These are phyloP conservation scores for Sphaerophoria rueppellii DNA, from an alignment of 2,888 invertebrate genomes.

Conservation along the genomic window DNA sequence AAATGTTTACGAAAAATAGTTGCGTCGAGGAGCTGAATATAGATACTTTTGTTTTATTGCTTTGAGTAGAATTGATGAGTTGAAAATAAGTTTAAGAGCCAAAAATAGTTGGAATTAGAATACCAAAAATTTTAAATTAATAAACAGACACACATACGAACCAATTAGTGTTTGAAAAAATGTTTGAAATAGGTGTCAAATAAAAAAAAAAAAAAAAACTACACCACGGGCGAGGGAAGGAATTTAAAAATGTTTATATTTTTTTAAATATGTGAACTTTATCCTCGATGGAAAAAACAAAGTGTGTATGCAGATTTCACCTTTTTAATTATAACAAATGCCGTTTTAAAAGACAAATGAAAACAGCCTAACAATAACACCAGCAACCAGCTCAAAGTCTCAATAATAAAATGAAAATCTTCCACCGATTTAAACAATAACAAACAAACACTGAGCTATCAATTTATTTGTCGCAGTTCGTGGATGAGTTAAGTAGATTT, in stretches of 20 bases:
- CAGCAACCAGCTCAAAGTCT: no score
- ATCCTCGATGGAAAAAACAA: no score
- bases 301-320: no score
- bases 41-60: slow-evolving; percentile 35
- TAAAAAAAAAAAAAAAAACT: neutral
- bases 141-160: neutral
- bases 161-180: slow-evolving; percentile 7
- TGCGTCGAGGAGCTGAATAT: slow-evolving; percentile 14
- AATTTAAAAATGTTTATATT: neutral
- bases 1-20: neutral
- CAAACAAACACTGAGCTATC: slow-evolving; percentile 16
- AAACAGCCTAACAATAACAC: no score
- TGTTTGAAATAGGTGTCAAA: neutral
- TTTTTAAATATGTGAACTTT: neutral
- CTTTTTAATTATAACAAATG: no score
- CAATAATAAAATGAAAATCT: no score
- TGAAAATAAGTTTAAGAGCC: slow-evolving; percentile 18
- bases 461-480: slow-evolving; percentile 11
- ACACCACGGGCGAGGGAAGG: neutral
- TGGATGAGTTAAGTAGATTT: slow-evolving; percentile 33
- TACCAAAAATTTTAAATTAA: neutral
- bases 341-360: no score
- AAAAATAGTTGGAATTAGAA: slow-evolving; percentile 37
- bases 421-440: neutral
- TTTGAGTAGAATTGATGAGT: slow-evolving; percentile 7